phyloP scores from a whole-genome alignment of 2,888 invertebrate genomes.

The Andricus quercusramuli region DNA sequence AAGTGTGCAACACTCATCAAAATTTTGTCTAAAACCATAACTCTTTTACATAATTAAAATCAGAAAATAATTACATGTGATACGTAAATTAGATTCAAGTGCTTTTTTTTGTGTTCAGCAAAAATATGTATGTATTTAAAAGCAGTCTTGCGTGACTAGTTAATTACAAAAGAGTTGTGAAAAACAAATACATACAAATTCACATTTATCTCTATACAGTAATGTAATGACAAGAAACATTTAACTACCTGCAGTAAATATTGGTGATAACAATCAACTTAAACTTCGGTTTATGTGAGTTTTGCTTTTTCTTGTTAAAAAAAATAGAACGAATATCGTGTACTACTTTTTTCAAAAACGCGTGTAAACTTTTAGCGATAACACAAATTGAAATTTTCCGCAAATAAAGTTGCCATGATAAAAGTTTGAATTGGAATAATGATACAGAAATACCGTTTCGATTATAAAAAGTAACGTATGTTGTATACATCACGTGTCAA shows the following conservation, averaged over 20 bases:
- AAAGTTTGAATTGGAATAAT: not conserved
- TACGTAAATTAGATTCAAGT: conserved; percentile 18
- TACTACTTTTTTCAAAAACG: not conserved
- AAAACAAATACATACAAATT: conserved; percentile 17
- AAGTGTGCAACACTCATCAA: not conserved
- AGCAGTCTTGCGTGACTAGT: conserved; percentile 27
- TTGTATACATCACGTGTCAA: not conserved
- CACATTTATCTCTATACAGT: not conserved
- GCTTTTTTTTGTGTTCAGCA: conserved; percentile 17
- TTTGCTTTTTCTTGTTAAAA: not conserved
- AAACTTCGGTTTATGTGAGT: not conserved
- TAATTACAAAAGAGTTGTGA: conserved; percentile 34
- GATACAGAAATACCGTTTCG: not conserved
- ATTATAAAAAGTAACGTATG: not conserved
- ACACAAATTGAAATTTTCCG: not conserved
- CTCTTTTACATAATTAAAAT: conserved; percentile 12
- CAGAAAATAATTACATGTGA: conserved; percentile 13
- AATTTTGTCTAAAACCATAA: not conserved
- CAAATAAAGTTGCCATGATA: not conserved
- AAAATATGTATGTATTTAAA: conserved; percentile 19
- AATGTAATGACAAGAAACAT: conserved; percentile 11
- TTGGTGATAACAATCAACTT: conserved; percentile 2
- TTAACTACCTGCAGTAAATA: conserved; percentile 3
- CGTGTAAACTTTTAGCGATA: not conserved
- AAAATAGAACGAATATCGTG: not conserved